A percentile compares a stretch with the other conserved stretches of the same genome.
Evolutionary conservation across 2,113 vertebrate genomes (phyloP).

Genomic region (Lethenteron reissneri): DNA sequence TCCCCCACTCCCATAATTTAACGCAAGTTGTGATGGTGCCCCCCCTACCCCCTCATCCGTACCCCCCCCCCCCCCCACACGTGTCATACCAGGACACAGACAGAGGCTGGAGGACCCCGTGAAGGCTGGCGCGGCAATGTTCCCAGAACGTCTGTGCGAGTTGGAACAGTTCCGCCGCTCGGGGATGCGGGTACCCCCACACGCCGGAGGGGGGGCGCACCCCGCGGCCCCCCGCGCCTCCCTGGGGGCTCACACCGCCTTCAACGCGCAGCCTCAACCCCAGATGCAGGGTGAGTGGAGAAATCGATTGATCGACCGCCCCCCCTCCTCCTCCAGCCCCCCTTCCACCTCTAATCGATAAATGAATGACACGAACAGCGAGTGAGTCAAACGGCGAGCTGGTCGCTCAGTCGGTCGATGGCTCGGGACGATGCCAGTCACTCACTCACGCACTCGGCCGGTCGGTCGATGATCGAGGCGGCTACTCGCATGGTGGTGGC

Average conservation of each 20-base stretch:
- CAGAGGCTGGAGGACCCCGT: constrained; percentile 4
- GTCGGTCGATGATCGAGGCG: too few species aligned
- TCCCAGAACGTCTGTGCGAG: neutral
- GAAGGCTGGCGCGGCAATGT: neutral
- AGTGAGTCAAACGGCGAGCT: neutral
- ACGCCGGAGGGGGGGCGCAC: neutral
- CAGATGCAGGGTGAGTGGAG: neutral
- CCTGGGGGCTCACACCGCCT: neutral
- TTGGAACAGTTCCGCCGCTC: neutral
- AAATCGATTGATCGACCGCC: too few species aligned
- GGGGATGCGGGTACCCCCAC: neutral
- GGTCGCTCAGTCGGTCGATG: too few species aligned
- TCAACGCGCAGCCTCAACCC: neutral
- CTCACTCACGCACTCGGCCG: too few species aligned
- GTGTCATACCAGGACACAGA: neutral
- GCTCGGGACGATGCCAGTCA: too few species aligned
- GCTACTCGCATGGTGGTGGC: too few species aligned
- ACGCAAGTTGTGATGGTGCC: too few species aligned
- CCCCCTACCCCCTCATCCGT: too few species aligned
- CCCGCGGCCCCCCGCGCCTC: neutral
- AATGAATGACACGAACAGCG: neutral
- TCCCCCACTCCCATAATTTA: too few species aligned
- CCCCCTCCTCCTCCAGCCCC: neutral
- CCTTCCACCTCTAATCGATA: neutral
- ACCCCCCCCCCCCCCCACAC: too few species aligned